Conservation (phyloP, 2,797 vertebrate genomes). For the Notolabrus celidotus region DNA sequence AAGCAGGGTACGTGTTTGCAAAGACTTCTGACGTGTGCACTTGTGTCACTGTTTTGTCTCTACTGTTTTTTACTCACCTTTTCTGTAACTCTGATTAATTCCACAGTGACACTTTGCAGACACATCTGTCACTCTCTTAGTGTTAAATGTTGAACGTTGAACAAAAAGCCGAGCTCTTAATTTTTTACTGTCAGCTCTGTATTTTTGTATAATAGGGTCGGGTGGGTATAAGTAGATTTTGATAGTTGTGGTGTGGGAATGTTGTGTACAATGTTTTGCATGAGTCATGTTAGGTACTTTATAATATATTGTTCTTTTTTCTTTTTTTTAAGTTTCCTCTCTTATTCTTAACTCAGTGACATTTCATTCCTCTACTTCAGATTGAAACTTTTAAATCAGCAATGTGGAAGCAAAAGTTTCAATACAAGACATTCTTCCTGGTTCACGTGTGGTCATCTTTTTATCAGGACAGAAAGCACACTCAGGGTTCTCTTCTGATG, state of each 20-base stretch:
- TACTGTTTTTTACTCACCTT: not conserved
- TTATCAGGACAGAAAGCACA: no score
- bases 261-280: slow-evolving; percentile 1
- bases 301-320: not conserved
- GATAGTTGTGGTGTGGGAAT: not conserved
- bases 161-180: slow-evolving; percentile 21
- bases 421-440: not conserved
- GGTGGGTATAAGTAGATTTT: not conserved
- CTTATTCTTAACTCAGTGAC: not conserved
- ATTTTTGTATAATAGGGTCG: slow-evolving; percentile 26
- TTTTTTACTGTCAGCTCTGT: slow-evolving; percentile 18
- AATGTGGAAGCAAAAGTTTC: not conserved
- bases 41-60: no score
- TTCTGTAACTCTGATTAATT: not conserved
- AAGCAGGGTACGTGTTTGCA: not conserved
- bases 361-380: not conserved
- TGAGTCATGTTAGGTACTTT: not conserved
- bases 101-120: not conserved
- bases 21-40: slow-evolving; percentile 5
- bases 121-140: not conserved
- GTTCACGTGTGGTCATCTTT: not conserved
- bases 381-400: not conserved
- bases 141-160: slow-evolving; percentile 14
- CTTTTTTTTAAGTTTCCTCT: not conserved
- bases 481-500: no score